A percentile compares a stretch with the other conserved stretches of the same genome.
Evolutionary conservation across 1,140 invertebrate species (phyloP).

Genomic region (Philotrypesis tridentata): DNA sequence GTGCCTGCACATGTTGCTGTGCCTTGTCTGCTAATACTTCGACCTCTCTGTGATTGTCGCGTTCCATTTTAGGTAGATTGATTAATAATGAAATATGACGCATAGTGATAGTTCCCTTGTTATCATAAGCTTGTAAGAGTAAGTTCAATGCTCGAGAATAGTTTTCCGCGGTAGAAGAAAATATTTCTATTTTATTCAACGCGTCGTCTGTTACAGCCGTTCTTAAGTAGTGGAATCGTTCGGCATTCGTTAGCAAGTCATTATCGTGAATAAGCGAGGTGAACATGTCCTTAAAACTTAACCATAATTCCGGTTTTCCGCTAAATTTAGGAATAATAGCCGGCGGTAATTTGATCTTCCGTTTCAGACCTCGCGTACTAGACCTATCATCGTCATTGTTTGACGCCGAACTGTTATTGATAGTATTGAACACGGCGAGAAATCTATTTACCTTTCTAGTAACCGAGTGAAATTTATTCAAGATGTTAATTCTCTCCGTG

Average conservation of each 20-base stretch:
- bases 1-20: neutral
- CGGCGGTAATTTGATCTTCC: slow-evolving; percentile 34
- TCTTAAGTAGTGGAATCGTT: slow-evolving; percentile 1
- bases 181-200: neutral
- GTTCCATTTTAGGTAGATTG: neutral
- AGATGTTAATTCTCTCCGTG: neutral
- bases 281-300: neutral
- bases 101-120: neutral
- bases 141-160: slow-evolving; percentile 5
- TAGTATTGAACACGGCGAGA: too few relatives aligned
- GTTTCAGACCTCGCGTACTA: neutral
- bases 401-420: neutral
- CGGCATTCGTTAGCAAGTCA: neutral
- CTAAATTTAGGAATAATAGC: slow-evolving; percentile 10
- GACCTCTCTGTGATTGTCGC: neutral
- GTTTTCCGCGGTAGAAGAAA: neutral
- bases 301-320: neutral
- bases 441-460: neutral
- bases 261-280: neutral
- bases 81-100: neutral
- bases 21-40: neutral
- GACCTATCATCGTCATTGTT: neutral
- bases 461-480: neutral
- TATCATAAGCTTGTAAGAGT: neutral
- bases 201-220: neutral